Conservation (phyloP, 2,888 invertebrate species). For the Malthinus flaveolus region DNA sequence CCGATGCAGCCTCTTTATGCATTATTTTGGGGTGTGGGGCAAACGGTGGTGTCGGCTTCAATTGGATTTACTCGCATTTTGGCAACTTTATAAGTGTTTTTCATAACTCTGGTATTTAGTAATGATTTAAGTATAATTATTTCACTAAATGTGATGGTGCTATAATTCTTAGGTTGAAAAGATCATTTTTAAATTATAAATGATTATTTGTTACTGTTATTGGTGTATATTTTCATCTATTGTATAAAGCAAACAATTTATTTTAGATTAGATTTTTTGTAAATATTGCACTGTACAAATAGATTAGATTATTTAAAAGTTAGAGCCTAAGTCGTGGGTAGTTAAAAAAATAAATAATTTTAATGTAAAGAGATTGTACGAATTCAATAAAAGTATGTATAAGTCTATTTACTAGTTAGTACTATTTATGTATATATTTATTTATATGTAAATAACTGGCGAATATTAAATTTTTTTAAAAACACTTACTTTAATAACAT, state of each 20-base stretch:
- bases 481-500: no score
- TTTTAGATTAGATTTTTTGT: slow-evolving; percentile 45
- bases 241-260: slow-evolving; percentile 39
- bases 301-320: slow-evolving; percentile 21
- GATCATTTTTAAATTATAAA: slow-evolving; percentile 18
- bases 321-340: slow-evolving; percentile 2
- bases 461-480: no score
- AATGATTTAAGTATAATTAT: slow-evolving; percentile 26
- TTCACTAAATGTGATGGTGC: slow-evolving; percentile 52
- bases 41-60: slow-evolving; percentile 85
- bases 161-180: slow-evolving; percentile 43
- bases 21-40: slow-evolving; percentile 92
- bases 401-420: no score
- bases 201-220: slow-evolving; percentile 22
- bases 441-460: no score
- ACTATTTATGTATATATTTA: no score
- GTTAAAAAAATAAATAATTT: background rate
- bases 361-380: background rate
- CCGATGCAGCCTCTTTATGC: slow-evolving; percentile 91
- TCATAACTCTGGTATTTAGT: slow-evolving; percentile 11
- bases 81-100: slow-evolving; percentile 73
- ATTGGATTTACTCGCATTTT: slow-evolving; percentile 92
- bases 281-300: slow-evolving; percentile 46
- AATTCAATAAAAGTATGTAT: no score
- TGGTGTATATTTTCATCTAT: slow-evolving; percentile 37